Percentiles rank a stretch among this genome's conserved stretches.
phyloP scores from a whole-genome alignment of 2,888 invertebrate species.

The Coecobrya sp. region DNA sequence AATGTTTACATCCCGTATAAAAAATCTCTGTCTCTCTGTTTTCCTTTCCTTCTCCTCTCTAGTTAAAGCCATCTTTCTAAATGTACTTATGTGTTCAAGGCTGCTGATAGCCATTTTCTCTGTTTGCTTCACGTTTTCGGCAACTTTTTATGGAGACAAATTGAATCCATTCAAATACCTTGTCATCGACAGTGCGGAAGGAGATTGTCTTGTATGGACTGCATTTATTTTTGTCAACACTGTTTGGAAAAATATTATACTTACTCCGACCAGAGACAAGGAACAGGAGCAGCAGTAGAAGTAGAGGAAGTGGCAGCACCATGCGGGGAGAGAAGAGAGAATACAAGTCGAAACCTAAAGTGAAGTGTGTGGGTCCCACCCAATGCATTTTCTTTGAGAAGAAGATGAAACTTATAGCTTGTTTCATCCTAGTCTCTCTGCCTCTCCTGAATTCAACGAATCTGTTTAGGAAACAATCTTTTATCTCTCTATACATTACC shows the following conservation, averaged over 20 bases:
- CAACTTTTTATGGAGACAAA: constrained; percentile 80
- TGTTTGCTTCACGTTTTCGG: constrained; percentile 71
- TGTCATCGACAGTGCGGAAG: constrained; percentile 80
- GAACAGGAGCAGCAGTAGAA: no score
- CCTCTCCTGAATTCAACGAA: constrained; percentile 49
- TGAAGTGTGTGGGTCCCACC: constrained; percentile 57
- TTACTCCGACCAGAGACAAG: constrained; percentile 60
- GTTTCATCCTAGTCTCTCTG: not conserved
- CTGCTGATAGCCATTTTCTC: constrained; percentile 57
- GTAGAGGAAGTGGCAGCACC: constrained; percentile 53
- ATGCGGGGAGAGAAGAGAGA: not conserved
- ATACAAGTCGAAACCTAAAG: constrained; percentile 26
- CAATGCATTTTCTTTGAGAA: constrained; percentile 68
- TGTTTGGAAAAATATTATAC: constrained; percentile 71
- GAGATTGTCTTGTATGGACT: constrained; percentile 78
- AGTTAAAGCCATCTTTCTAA: constrained; percentile 16
- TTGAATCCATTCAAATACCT: constrained; percentile 80
- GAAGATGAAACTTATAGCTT: constrained; percentile 54
- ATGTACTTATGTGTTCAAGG: constrained; percentile 13
- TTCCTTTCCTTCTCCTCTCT: constrained; percentile 30
- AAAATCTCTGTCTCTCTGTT: constrained; percentile 7
- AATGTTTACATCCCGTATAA: constrained; percentile 41
- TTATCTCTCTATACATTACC: not conserved
- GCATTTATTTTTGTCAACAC: constrained; percentile 80
- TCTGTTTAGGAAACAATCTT: constrained; percentile 50